A percentile compares a stretch with the other conserved stretches of the same genome.
Evolutionary conservation across 2,888 invertebrate species (phyloP).

Genomic region (Hyposoter didymator): DNA sequence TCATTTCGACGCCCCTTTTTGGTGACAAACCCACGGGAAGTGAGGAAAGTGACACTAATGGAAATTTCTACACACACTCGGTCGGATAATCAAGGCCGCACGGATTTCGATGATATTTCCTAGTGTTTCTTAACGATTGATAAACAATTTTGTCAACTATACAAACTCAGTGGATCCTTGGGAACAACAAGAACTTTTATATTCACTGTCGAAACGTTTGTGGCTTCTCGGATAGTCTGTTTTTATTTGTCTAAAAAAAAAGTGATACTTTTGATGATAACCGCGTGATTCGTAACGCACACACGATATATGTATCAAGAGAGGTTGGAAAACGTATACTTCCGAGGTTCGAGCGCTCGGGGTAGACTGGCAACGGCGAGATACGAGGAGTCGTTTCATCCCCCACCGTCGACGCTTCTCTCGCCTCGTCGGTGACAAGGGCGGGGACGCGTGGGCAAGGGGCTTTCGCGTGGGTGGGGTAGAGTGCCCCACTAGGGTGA

Average conservation of each 20-base stretch:
- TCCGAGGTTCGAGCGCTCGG: slow-evolving; percentile 67
- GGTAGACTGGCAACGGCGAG: slow-evolving; percentile 70
- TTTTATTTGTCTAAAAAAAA: background rate
- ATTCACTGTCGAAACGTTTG: background rate
- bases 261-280: background rate
- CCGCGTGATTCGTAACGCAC: slow-evolving; percentile 14
- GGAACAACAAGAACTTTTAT: background rate
- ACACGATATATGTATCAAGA: slow-evolving; percentile 1
- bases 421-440: slow-evolving; percentile 42
- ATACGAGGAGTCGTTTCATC: slow-evolving; percentile 67
- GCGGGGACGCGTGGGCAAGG: slow-evolving; percentile 61
- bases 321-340: slow-evolving; percentile 48
- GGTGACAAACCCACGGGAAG: background rate
- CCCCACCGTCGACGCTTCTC: slow-evolving; percentile 62
- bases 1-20: background rate
- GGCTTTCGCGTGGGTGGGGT: slow-evolving; percentile 32
- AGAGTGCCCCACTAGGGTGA: slow-evolving; percentile 25
- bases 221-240: too few relatives aligned
- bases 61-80: slow-evolving; percentile 6
- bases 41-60: background rate
- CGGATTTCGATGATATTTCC: background rate
- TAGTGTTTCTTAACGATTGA: background rate
- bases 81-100: background rate
- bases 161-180: background rate
- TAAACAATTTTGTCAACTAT: background rate